Base-by-base conservation (phyloP, 2,888 invertebrate genomes). In the Caenorhabditis wallacei region DNA sequence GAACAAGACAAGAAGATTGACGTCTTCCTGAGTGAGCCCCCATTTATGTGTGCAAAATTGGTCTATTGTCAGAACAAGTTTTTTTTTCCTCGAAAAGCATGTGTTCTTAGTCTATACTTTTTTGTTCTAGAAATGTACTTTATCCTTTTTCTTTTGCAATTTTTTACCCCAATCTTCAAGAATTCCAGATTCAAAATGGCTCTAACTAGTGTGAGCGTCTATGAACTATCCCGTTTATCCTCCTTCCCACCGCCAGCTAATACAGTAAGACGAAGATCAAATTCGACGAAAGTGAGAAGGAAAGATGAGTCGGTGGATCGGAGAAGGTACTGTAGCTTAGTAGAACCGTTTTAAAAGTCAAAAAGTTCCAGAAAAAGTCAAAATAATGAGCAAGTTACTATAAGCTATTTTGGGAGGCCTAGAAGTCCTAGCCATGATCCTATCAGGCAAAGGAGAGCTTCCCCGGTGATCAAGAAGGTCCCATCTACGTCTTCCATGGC, bases 251-350 rank as follows among this genome's bases (percentile, higher is more conserved):
- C 40, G 26, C 30, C 18, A n/a, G 24, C 53, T 43, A 13, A 46
- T 10, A 16, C 53, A 5, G 66, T 66, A 18, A 61, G 64, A 13
- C 54, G 75, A 11, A 40, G 80, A n/a, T 81, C 81, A 0, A 76
- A 76, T 46, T 81, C 81, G 1, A 81, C 81, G 10, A 81, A 81
- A 76, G 61, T 59, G 8, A n/a, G 76, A 11, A 37, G 53, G 24
- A 72, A 59, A 59, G 53, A 66, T 40, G 53, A 37, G 37, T 66
- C 53, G 16, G 30, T 53, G 37, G 66, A 66, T n/a, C 4, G 66
- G n/a, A 22, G 37, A 48, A 37, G 37, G 61, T 61, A 7, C 4
- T 30, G 3, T 3, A 10, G 40, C 16, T 20, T 26, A 56, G 11
- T 11, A 8, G 26, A 35, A 5, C 8, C 8, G 8, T 30, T 30